Evolutionary conservation across 2,113 vertebrate species (phyloP).

Genomic region (Peromyscus maniculatus): DNA sequence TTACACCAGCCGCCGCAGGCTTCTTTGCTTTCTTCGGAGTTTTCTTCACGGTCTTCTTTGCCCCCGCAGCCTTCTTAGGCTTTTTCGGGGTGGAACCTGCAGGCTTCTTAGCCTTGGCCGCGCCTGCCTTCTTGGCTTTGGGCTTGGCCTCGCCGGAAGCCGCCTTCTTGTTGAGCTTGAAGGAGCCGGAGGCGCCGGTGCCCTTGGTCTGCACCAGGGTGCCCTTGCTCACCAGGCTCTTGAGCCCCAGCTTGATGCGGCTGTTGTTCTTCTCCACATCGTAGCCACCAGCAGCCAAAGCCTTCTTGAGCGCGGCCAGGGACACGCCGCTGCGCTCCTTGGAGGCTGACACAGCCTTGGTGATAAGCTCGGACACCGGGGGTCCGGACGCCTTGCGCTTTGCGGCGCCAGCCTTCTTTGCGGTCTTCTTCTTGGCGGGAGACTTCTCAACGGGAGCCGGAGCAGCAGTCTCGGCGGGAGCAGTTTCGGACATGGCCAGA

Average conservation of each 20-base stretch:
- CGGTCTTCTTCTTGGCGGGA: conserved; percentile 62
- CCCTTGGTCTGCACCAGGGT: conserved; percentile 84
- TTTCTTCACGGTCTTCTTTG: conserved; percentile 63
- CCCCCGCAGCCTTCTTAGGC: conserved; percentile 47
- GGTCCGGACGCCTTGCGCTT: conserved; percentile 67
- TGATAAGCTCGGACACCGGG: conserved; percentile 79
- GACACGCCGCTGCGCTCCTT: conserved; percentile 83
- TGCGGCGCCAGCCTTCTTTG: conserved; percentile 75
- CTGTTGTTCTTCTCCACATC: conserved; percentile 90
- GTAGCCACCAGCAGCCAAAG: conserved; percentile 87
- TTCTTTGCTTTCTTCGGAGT: conserved; percentile 77
- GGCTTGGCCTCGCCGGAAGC: conserved; percentile 55
- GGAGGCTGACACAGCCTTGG: conserved; percentile 80
- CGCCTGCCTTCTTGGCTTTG: conserved; percentile 67
- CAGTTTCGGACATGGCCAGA: conserved; percentile 44
- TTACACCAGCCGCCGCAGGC: background rate
- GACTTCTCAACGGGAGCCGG: conserved; percentile 69
- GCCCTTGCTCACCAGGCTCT: conserved; percentile 81
- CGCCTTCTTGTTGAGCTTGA: conserved; percentile 82
- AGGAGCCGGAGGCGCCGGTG: conserved; percentile 84
- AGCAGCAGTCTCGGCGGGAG: conserved; percentile 62
- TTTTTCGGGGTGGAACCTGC: conserved; percentile 48
- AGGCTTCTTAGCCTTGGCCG: conserved; percentile 18
- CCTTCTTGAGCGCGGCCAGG: conserved; percentile 87
- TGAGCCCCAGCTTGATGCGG: conserved; percentile 84